These are phyloP conservation scores for Drosophila pseudotalamancana DNA, from an alignment of 2,888 invertebrate species.

Conservation along the genomic window DNA sequence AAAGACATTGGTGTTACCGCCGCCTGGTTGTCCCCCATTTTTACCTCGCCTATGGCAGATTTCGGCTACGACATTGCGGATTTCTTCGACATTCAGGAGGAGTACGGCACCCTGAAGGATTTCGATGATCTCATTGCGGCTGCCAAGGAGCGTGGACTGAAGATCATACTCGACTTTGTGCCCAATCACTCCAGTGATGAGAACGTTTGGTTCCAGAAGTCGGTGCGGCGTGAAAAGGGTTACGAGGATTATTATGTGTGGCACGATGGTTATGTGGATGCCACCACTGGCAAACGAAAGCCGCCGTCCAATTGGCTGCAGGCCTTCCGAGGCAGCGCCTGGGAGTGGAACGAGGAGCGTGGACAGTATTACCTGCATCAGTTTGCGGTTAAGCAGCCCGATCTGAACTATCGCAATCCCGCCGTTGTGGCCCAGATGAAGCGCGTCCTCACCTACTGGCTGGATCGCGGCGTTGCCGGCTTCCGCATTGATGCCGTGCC, in stretches of 20 bases:
- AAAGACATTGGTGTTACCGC: constrained; percentile 88
- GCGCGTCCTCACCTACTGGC: constrained; percentile 90
- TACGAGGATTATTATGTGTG: constrained; percentile 92
- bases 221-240: constrained; percentile 86
- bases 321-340: constrained; percentile 89
- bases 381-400: constrained; percentile 90
- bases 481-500: constrained; percentile 92
- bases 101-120: constrained; percentile 89
- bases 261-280: constrained; percentile 86
- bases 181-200: constrained; percentile 92
- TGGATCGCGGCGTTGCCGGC: constrained; percentile 93
- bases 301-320: constrained; percentile 84
- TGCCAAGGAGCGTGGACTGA: constrained; percentile 85
- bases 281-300: constrained; percentile 48
- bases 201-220: constrained; percentile 93
- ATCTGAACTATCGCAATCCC: constrained; percentile 90
- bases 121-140: constrained; percentile 87
- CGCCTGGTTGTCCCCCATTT: constrained; percentile 90
- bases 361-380: constrained; percentile 91
- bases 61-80: constrained; percentile 91
- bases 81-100: constrained; percentile 88
- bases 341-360: constrained; percentile 89
- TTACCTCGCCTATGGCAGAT: constrained; percentile 90
- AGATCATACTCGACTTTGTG: constrained; percentile 88
- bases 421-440: constrained; percentile 86